A percentile compares a stretch with the other conserved stretches of the same genome.
phyloP scores from a whole-genome alignment of 2,113 vertebrate species.

The Polypterus senegalus region DNA sequence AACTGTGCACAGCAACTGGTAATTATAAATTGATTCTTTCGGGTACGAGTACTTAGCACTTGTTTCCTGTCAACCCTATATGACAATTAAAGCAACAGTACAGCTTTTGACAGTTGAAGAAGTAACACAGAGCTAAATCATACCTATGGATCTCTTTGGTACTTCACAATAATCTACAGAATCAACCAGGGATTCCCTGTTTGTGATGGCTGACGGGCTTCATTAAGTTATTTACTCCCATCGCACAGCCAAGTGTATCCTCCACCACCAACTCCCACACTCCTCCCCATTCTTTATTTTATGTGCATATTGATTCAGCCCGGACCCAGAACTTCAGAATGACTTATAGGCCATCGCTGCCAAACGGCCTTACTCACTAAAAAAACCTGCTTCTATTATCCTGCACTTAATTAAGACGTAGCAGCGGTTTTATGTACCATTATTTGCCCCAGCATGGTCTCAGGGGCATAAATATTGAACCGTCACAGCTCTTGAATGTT shows the following conservation, averaged over 20 bases:
- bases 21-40: no score
- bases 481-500: slow-evolving; percentile 46
- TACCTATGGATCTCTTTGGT: no score
- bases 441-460: slow-evolving; percentile 59
- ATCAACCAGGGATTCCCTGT: no score
- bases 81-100: no score
- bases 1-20: no score
- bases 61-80: no score
- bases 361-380: slow-evolving; percentile 51
- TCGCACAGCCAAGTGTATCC: background rate
- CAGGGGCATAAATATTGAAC: slow-evolving; percentile 66
- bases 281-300: slow-evolving; percentile 27
- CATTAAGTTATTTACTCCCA: slow-evolving; percentile 1
- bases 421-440: slow-evolving; percentile 54
- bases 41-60: no score
- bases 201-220: slow-evolving; percentile 2
- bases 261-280: no score
- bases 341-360: slow-evolving; percentile 52
- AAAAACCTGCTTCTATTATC: slow-evolving; percentile 52
- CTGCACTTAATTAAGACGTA: slow-evolving; percentile 71
- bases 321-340: slow-evolving; percentile 51
- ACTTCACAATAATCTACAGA: no score
- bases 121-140: no score
- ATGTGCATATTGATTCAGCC: slow-evolving; percentile 67
- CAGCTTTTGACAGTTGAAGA: no score